phyloP scores from a whole-genome alignment of 1,140 invertebrate species.

The Ladona fulva region DNA sequence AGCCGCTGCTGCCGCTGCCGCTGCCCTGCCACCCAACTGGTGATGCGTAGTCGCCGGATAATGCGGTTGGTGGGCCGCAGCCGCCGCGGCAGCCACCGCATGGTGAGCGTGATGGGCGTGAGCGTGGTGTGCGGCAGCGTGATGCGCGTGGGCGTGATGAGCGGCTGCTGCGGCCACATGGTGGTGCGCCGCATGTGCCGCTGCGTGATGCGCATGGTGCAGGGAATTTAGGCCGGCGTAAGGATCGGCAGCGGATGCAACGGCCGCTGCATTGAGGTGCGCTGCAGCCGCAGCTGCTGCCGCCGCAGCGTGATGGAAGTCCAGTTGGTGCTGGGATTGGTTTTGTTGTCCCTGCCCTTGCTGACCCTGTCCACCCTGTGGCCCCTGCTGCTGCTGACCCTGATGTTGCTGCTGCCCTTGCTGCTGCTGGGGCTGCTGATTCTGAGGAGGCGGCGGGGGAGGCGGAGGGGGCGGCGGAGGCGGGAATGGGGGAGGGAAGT shows the following conservation, averaged over 20 bases:
- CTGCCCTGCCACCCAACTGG: slow-evolving; percentile 22
- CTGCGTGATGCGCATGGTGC: slow-evolving; percentile 42
- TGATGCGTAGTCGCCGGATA: slow-evolving; percentile 11
- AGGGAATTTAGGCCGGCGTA: slow-evolving; percentile 58
- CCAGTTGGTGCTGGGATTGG: slow-evolving; percentile 35
- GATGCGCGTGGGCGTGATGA: slow-evolving; percentile 28
- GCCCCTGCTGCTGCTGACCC: not conserved
- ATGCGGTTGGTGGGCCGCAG: slow-evolving; percentile 11
- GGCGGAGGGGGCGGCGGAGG: slow-evolving; percentile 44
- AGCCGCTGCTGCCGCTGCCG: slow-evolving; percentile 31
- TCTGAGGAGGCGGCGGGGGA: slow-evolving; percentile 57
- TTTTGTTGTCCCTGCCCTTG: not conserved
- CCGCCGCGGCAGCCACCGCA: not conserved
- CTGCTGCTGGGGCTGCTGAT: slow-evolving; percentile 34
- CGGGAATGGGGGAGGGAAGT: slow-evolving; percentile 89
- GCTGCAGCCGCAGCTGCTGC: slow-evolving; percentile 15
- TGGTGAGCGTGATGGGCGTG: not conserved
- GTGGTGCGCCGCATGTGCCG: slow-evolving; percentile 38
- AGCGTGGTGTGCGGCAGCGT: slow-evolving; percentile 22
- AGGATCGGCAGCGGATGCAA: slow-evolving; percentile 39
- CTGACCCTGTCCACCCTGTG: not conserved
- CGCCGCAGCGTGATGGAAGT: slow-evolving; percentile 36
- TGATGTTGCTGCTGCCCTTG: not conserved
- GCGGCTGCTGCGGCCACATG: slow-evolving; percentile 46
- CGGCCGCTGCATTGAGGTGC: slow-evolving; percentile 21